phyloP scores from a whole-genome alignment of 1,140 invertebrate genomes.

The Diprion similis region DNA sequence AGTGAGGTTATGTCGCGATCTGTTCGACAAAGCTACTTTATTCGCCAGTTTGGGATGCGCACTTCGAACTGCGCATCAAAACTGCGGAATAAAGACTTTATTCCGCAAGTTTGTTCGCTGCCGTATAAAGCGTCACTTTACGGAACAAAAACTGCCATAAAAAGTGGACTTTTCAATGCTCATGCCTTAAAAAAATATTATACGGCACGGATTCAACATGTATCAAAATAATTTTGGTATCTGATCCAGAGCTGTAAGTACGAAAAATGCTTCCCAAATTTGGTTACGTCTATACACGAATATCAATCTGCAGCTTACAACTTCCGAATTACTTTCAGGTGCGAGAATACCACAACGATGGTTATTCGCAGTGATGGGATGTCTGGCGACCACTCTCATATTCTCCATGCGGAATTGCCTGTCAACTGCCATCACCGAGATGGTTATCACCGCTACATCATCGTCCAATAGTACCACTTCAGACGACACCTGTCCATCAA shows the following conservation, averaged over 20 bases:
- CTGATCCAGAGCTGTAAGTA: background rate
- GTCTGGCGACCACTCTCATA: slow-evolving; percentile 69
- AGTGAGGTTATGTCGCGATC: background rate
- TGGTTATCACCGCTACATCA: slow-evolving; percentile 62
- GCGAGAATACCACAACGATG: background rate
- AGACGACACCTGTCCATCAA: slow-evolving; percentile 13
- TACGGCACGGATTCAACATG: background rate
- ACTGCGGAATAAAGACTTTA: too few relatives aligned
- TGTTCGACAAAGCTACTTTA: background rate
- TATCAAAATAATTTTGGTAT: background rate
- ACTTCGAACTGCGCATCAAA: too few relatives aligned
- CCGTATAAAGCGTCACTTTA: too few relatives aligned
- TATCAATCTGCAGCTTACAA: slow-evolving; percentile 14
- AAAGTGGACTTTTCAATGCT: too few relatives aligned
- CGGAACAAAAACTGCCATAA: too few relatives aligned
- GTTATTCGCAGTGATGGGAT: slow-evolving; percentile 68
- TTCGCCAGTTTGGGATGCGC: too few relatives aligned
- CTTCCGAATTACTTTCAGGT: background rate
- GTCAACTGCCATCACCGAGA: slow-evolving; percentile 77
- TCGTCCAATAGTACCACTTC: slow-evolving; percentile 35
- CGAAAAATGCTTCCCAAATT: background rate
- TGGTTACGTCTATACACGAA: background rate
- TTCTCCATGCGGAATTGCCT: slow-evolving; percentile 76
- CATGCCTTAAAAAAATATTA: too few relatives aligned
- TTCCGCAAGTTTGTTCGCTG: too few relatives aligned